A percentile compares a stretch with the other conserved stretches of the same genome.
Conservation (phyloP, 2,797 vertebrate species). For the Tragopan temminckii region DNA sequence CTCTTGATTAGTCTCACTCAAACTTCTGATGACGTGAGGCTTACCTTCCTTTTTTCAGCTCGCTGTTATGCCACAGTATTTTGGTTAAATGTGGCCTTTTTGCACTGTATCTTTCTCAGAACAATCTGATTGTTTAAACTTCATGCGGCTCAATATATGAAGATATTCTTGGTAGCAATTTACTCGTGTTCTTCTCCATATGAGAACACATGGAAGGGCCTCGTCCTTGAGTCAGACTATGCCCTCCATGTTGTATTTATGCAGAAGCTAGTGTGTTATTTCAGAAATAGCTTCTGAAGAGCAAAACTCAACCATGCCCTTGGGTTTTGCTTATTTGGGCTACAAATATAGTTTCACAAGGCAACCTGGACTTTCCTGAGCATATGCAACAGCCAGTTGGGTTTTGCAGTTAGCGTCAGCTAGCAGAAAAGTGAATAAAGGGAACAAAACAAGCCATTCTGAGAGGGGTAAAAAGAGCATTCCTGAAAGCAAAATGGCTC, state of each 20-base stretch:
- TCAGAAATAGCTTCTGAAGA: neutral
- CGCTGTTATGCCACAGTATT: neutral
- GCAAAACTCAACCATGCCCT: neutral
- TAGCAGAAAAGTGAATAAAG: neutral
- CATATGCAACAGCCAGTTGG: neutral
- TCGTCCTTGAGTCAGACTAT: neutral
- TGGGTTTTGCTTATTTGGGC: neutral
- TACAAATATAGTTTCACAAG: neutral
- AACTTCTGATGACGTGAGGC: neutral
- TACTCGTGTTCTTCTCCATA: neutral
- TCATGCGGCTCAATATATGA: neutral
- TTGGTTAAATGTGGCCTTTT: neutral
- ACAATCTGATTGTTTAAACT: neutral
- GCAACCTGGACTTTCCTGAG: neutral
- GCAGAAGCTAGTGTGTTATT: neutral
- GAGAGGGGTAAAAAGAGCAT: neutral
- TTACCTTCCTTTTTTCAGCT: neutral
- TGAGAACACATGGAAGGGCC: neutral
- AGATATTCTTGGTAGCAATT: neutral
- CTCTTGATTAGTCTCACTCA: neutral
- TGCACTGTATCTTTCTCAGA: neutral
- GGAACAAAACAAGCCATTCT: neutral
- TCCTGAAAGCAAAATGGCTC: neutral
- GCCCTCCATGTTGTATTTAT: neutral
- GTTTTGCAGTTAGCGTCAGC: constrained; percentile 27